Conservation (phyloP, 2,113 vertebrate genomes). For the Laticauda colubrina region DNA sequence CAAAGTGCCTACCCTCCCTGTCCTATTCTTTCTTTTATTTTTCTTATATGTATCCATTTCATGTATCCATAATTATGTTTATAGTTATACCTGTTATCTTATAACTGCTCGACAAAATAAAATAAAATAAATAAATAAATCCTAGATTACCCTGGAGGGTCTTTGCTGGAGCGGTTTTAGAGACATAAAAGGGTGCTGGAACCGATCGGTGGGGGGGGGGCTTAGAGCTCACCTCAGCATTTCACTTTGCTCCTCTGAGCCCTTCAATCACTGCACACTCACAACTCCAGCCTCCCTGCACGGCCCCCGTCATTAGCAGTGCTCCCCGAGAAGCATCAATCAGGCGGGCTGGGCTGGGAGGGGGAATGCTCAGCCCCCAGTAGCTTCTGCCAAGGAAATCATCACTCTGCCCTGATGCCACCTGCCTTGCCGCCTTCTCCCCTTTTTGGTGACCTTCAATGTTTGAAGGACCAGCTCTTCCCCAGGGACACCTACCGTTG, state of each 20-base stretch:
- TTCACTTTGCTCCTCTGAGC: background rate
- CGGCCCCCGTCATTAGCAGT: background rate
- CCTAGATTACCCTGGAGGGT: slow-evolving; percentile 20
- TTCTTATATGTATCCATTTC: no score
- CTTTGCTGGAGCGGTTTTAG: slow-evolving; percentile 26
- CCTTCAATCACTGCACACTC: slow-evolving; percentile 1
- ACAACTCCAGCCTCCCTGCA: background rate
- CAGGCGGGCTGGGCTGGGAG: slow-evolving; percentile 1
- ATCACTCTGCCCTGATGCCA: background rate
- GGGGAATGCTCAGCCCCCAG: background rate
- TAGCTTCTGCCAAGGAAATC: slow-evolving; percentile 14
- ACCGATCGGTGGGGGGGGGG: background rate
- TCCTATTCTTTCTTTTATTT: no score
- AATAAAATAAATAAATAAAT: background rate
- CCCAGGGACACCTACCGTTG: background rate
- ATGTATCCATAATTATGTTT: no score
- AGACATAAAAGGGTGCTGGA: background rate
- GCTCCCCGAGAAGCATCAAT: slow-evolving; percentile 2
- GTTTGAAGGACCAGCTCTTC: background rate
- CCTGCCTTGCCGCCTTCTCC: background rate
- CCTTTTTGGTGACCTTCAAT: background rate
- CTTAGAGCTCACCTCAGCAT: background rate
- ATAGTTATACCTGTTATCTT: no score
- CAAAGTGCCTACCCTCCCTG: no score
- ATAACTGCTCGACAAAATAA: no score